Conservation (phyloP, 2,113 vertebrate species). For the Plestiodon gilberti region DNA sequence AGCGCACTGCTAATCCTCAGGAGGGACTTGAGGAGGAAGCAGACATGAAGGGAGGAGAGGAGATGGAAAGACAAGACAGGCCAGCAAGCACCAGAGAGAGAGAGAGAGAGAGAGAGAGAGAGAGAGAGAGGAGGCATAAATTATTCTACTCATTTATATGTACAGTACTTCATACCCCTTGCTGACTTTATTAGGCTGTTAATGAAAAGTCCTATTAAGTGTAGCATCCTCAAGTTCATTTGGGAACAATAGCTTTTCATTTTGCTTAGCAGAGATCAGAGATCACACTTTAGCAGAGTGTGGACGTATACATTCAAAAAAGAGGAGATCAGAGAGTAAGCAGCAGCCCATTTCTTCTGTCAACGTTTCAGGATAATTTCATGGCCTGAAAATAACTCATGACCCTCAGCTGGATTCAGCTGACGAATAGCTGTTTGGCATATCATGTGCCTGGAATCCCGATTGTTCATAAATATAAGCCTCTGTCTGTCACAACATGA, state of each 20-base stretch:
- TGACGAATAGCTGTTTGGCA: no score
- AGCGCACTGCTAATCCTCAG: background rate
- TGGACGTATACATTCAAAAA: background rate
- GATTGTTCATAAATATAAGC: background rate
- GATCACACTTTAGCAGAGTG: background rate
- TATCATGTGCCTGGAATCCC: background rate
- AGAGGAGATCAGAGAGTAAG: background rate
- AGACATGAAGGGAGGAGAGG: background rate
- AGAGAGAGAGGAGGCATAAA: slow-evolving; percentile 10
- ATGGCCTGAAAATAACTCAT: background rate
- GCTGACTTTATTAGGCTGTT: background rate
- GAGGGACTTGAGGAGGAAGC: background rate
- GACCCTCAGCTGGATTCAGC: background rate
- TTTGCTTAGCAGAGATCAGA: background rate
- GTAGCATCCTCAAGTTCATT: background rate
- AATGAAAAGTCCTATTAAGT: slow-evolving; percentile 23
- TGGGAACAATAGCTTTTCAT: slow-evolving; percentile 1
- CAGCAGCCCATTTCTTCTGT: background rate
- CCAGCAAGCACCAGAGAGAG: background rate
- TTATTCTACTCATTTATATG: background rate
- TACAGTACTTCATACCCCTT: slow-evolving; percentile 5
- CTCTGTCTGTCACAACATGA: background rate
- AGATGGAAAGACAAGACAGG: slow-evolving; percentile 30
- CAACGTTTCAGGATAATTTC: background rate
- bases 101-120: background rate